Percentiles rank a stretch among this genome's conserved stretches.
phyloP scores from a whole-genome alignment of 2,113 vertebrate genomes.

The Ranitomeya imitator region DNA sequence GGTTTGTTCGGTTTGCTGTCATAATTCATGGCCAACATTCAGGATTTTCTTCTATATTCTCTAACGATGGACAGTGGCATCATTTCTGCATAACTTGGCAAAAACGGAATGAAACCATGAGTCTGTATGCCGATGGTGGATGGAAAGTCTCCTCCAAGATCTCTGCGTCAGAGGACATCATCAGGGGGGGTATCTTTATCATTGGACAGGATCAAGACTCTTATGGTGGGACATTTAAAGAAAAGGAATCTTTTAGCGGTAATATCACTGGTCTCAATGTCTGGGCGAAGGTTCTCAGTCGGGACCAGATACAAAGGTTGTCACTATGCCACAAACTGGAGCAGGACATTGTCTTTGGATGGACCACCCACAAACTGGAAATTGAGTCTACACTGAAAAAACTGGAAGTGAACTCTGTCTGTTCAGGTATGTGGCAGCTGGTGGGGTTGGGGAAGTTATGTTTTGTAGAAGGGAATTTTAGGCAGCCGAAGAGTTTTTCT shows the following conservation, averaged over 20 bases:
- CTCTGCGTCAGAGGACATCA: constrained; percentile 71
- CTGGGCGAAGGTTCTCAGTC: constrained; percentile 74
- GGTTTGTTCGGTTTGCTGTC: constrained; percentile 76
- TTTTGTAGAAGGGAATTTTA: background rate
- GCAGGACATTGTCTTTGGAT: constrained; percentile 72
- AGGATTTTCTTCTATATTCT: constrained; percentile 77
- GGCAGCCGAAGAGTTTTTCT: background rate
- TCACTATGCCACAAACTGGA: constrained; percentile 67
- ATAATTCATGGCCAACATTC: constrained; percentile 84
- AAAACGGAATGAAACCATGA: constrained; percentile 70
- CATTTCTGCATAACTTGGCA: constrained; percentile 85
- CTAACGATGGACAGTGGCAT: constrained; percentile 81
- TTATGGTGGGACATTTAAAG: constrained; percentile 82
- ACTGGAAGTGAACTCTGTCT: constrained; percentile 67
- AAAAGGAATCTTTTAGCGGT: constrained; percentile 84
- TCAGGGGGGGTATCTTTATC: constrained; percentile 78
- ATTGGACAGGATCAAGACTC: constrained; percentile 91
- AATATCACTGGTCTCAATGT: constrained; percentile 84
- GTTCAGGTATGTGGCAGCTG: constrained; percentile 71
- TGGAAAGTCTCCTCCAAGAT: constrained; percentile 67
- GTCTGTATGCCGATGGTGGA: constrained; percentile 77
- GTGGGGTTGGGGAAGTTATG: background rate
- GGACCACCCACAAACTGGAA: constrained; percentile 69
- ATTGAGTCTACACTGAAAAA: constrained; percentile 67
- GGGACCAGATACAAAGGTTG: constrained; percentile 70